Base-by-base conservation (phyloP, 2,888 invertebrate genomes). In the Drosophila robusta region DNA sequence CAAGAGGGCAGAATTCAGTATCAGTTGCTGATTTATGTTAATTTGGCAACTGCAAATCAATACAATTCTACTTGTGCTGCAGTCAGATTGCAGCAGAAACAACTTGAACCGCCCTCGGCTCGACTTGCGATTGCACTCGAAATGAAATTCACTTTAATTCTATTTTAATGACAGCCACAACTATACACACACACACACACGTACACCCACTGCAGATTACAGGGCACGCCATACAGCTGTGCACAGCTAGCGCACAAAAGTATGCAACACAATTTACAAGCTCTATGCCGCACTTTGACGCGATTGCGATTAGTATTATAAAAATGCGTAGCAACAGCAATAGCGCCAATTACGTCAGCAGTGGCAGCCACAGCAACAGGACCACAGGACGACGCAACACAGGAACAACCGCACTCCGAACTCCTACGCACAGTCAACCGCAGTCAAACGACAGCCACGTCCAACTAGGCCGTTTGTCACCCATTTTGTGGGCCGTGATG, bases 101-200 rank as follows among this genome's bases (percentile, higher is more conserved):
- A 46, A 38, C 36, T 67, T 56, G 39, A 51, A 46, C 36, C 64
- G 18, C 38, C 18, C 57, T 16, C 58, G 9, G 16, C 24, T n/a
- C 32, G 45, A 16, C 51, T 49, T 44, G 42, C 44, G 38, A 26
- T 29, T 55, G 44, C 55, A 38, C 44, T 49, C 26, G 22, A 34
- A 41, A 70, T 56, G 49, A 54, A 66, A 45, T 74, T 51, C 46
- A 47, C 41, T 78, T 70, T 78, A 78, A 78, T 67, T 63, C 49
- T 60, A 65, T 42, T 61, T 64, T 67, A 62, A 70, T 54, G 63
- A 34, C 60, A 39, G 29, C 29, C 51, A 42, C 51, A 49, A 52
- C 44, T 44, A 14, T 32, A 45, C 26, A 45, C 16, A 29, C 50
- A 50, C 36, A 11, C 34, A 8, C 14, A 49, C 22, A 39, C 26